phyloP scores from a whole-genome alignment of 2,888 invertebrate genomes.

The Lycophotia porphyrea region DNA sequence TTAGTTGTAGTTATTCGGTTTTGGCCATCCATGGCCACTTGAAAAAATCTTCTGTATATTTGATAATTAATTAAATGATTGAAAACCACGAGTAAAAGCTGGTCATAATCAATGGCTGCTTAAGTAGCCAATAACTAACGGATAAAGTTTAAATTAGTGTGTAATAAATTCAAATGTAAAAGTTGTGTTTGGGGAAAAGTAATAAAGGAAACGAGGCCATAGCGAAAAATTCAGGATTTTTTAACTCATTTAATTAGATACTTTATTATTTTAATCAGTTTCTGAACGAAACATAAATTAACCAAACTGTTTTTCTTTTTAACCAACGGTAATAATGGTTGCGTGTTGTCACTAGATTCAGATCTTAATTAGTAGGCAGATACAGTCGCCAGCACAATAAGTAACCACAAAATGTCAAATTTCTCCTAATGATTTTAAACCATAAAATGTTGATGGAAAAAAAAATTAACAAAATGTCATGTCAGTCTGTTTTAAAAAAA shows the following conservation, averaged over 20 bases:
- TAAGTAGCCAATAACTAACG: slow-evolving; percentile 5
- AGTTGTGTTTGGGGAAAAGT: slow-evolving; percentile 30
- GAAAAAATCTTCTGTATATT: no score
- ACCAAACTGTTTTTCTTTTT: background rate
- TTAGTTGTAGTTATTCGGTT: no score
- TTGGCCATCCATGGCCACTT: no score
- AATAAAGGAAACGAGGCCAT: slow-evolving; percentile 30
- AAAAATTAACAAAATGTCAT: no score
- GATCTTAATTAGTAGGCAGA: background rate
- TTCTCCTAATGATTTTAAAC: no score
- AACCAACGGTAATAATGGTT: background rate
- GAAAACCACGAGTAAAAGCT: background rate
- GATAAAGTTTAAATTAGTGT: slow-evolving; percentile 44
- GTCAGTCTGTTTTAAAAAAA: no score
- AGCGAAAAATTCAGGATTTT: background rate
- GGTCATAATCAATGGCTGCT: background rate
- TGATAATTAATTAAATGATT: no score
- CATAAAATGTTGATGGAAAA: no score
- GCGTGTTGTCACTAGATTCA: background rate
- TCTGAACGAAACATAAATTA: background rate
- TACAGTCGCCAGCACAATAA: no score
- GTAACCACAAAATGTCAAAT: no score
- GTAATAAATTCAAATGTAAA: slow-evolving; percentile 44
- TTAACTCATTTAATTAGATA: background rate
- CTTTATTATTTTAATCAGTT: background rate